These are phyloP conservation scores for Papilio xuthus DNA, from an alignment of 1,140 invertebrate genomes.

Conservation along the genomic window DNA sequence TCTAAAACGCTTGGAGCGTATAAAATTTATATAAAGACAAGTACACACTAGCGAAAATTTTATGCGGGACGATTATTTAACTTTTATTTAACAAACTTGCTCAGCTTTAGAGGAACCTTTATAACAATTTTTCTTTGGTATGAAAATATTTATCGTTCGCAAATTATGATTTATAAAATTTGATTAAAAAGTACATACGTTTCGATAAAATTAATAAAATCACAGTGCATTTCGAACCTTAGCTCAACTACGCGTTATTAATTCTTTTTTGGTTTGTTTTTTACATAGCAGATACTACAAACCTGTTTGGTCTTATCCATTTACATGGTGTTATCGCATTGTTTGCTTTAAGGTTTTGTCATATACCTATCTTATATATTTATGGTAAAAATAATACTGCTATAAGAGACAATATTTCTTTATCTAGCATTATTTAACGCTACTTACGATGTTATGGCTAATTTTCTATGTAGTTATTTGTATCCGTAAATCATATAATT, in stretches of 20 bases:
- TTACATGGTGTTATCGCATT: neutral
- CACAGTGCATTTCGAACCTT: neutral
- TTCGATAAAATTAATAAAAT: neutral
- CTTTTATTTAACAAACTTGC: no score
- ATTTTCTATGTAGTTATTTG: neutral
- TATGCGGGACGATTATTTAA: neutral
- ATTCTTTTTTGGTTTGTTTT: constrained; percentile 19
- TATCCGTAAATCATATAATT: neutral
- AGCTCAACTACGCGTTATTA: constrained; percentile 5
- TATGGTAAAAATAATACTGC: constrained; percentile 12
- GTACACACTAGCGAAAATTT: neutral
- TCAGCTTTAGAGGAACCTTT: no score
- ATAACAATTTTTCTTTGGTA: no score
- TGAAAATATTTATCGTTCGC: no score
- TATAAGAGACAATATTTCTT: neutral
- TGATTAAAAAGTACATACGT: neutral
- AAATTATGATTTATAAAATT: neutral
- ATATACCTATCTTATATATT: neutral
- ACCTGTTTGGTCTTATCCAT: constrained; percentile 11
- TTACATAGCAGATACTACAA: neutral
- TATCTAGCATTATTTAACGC: neutral
- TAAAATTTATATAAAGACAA: neutral
- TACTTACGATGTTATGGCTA: neutral
- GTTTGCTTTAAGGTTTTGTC: neutral
- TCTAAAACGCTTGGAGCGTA: constrained; percentile 1